Evolutionary conservation across 2,888 invertebrate genomes (phyloP), one percentile per base, ranked within the genome.

Genomic region (Drosophila maculinotata): DNA sequence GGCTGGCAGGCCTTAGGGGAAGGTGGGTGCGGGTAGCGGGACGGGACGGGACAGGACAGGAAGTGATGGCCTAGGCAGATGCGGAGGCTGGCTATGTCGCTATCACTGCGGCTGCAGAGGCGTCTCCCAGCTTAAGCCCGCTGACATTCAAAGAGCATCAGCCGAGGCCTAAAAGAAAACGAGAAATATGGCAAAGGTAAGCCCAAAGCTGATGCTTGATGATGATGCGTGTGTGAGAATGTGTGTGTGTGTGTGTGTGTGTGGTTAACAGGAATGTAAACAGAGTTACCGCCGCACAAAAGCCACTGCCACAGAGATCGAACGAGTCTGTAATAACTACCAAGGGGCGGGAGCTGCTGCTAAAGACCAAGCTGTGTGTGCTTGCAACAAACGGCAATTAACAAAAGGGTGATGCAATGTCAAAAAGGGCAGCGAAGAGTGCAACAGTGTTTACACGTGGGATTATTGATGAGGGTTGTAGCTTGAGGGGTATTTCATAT

Each of bases 351-450:
- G 15, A n/a, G 20, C 2, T 17, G 38, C 10, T 7, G 14, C 12
- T 25, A 51, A 36, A 33, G 44, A 28, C 53, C 30, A 41, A 35
- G 66, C 35, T 65, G 47, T 69, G 47, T 69, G 56, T 63, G 62
- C 57, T 33, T 12, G 70, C 76, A 79, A 87, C 88, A 87, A 81
- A 76, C 63, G 86, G 66, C 88, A 87, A 82, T 81, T 87, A 87
- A 82, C 82, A 47, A 44, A 20, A 49, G 68, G 60, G 56, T 60
- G 62, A 58, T 59, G 59, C 66, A 69, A 57, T 76, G 67, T 59
- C 57, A 63, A 66, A 79, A 35, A 63, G 59, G 57, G 56, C 42
- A 48, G 7, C 31, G 30, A 36, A 57, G 30, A 36, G 53, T 28
- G 51, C 48, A 57, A 51, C 41, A 47, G 51, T 87, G 78, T 69